Evolutionary conservation across 2,888 invertebrate genomes (phyloP), one percentile per base, ranked within the genome.

Genomic region (Lochmaea capreae): DNA sequence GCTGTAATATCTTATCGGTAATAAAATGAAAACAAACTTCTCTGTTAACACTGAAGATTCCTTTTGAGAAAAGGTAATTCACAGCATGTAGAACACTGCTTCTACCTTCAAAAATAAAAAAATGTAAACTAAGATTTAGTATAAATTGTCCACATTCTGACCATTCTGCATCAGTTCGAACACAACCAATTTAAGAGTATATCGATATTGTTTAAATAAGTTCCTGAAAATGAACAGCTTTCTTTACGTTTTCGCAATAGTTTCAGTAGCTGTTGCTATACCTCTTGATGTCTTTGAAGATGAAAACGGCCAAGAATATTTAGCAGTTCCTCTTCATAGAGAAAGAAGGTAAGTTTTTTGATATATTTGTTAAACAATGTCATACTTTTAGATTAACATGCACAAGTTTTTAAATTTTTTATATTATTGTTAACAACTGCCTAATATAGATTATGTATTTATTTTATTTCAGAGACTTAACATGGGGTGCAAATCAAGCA

Each of bases 341-440:
- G 54, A 67, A 43, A 79, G 71, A 71, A 75, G 79, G 79, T 79
- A 71, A 73, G 73, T 43, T 33, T 22, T 79, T n/a, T n/a, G n/a
- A n/a, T n/a, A n/a, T 74, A 39, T 10, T 42, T 42, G 22, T 22
- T 22, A 22, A 2, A 42, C 43, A 33, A 22, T 22, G 22, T 22
- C 22, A 22, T 3, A 10, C 3, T 42, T 42, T 42, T 3, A 10
- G 8, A 42, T 42, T 42, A 42, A 42, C 11, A 42, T 42, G 8
- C 1, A 1, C 42, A 10, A 10, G 11, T 10, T 42, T 11, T 10
- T 42, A 1, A 10, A 18, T 39, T n/a, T 57, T 11, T 33, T 49
- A n/a, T 46, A 10, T 42, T 8, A 42, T 42, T 42, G 11, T 10
- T 8, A 11, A 14, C 10, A 6, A 10, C 18, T 58, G 1, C 9